These are phyloP conservation scores for Psilanteris sp. DNA, from an alignment of 1,140 invertebrate species.

Conservation along the genomic window DNA sequence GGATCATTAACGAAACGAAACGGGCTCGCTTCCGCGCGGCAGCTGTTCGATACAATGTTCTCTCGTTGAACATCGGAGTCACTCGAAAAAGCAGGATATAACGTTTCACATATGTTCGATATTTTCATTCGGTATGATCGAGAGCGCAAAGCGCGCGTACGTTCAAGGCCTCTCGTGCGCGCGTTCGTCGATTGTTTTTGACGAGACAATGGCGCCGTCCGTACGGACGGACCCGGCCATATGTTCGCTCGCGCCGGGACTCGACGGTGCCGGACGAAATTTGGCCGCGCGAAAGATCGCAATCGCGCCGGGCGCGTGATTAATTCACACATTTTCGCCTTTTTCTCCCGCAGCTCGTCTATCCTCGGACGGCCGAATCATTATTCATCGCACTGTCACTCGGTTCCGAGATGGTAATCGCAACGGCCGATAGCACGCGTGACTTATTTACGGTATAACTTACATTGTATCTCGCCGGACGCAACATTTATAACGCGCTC, in stretches of 20 bases:
- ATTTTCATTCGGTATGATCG: conserved; percentile 36
- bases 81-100: conserved; percentile 56
- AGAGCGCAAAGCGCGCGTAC: conserved; percentile 10
- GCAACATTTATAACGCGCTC: conserved; percentile 10
- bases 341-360: conserved; percentile 7
- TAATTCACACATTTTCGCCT: conserved; percentile 33
- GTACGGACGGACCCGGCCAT: conserved; percentile 11
- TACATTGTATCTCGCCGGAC: not conserved
- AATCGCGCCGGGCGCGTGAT: conserved; percentile 12
- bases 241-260: conserved; percentile 1
- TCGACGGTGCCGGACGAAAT: conserved; percentile 3
- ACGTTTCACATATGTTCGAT: conserved; percentile 50
- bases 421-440: conserved; percentile 19
- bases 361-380: conserved; percentile 1
- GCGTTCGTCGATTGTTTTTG: conserved; percentile 37
- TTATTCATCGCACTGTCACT: conserved; percentile 30
- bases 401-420: conserved; percentile 20
- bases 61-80: conserved; percentile 34
- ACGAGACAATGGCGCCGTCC: conserved; percentile 38
- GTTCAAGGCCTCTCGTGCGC: conserved; percentile 9
- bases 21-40: conserved; percentile 34
- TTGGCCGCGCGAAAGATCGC: conserved; percentile 8
- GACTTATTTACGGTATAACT: conserved; percentile 35
- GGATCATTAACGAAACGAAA: conserved; percentile 51
- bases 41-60: conserved; percentile 50